A percentile compares a stretch with the other conserved stretches of the same genome.
Conservation (phyloP, 2,888 invertebrate genomes). For the Sceliomorpha sp. region DNA sequence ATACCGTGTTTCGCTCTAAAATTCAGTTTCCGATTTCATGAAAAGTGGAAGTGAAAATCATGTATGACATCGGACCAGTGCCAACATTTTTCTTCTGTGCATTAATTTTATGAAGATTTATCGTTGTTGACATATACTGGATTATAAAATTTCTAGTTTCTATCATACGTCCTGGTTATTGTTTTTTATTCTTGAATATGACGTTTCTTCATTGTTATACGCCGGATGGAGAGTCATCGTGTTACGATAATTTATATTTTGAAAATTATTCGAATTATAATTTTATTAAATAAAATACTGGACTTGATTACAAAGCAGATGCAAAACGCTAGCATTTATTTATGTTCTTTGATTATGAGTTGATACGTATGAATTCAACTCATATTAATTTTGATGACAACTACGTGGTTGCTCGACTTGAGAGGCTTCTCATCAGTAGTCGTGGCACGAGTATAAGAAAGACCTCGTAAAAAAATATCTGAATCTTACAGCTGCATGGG, state of each 20-base stretch:
- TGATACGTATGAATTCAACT: constrained; percentile 51
- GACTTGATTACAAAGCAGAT: constrained; percentile 27
- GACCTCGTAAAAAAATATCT: constrained; percentile 72
- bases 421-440: constrained; percentile 62
- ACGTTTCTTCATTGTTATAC: constrained; percentile 22
- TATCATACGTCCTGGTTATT: constrained; percentile 11
- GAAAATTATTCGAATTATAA: constrained; percentile 19
- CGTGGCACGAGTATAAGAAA: constrained; percentile 66
- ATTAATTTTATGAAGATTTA: constrained; percentile 50
- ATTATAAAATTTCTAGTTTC: constrained; percentile 37
- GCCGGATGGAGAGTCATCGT: constrained; percentile 17
- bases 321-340: constrained; percentile 47
- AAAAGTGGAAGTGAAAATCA: constrained; percentile 57
- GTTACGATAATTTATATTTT: background rate
- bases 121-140: constrained; percentile 32
- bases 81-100: constrained; percentile 48
- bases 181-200: constrained; percentile 18
- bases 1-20: constrained; percentile 39
- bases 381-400: constrained; percentile 50
- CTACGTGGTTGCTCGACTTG: constrained; percentile 47
- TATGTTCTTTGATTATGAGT: constrained; percentile 49
- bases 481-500: constrained; percentile 69
- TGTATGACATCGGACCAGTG: constrained; percentile 45
- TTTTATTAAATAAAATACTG: constrained; percentile 29
- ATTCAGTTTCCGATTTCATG: constrained; percentile 56